phyloP scores from a whole-genome alignment of 2,797 vertebrate genomes.

The Poecilia gillii region DNA sequence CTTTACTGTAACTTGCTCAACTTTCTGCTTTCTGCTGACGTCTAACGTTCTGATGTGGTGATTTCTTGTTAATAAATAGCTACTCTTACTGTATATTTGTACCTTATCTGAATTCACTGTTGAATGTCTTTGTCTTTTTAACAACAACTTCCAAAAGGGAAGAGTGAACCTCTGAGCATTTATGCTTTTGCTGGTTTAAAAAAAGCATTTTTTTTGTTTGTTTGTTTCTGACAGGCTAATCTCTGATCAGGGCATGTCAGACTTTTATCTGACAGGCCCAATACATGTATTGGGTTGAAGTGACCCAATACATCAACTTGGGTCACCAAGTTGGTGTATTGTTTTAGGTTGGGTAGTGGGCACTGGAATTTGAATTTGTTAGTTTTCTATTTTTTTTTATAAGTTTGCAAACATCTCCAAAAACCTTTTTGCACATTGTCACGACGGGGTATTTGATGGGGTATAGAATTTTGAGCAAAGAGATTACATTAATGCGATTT shows the following conservation, averaged over 20 bases:
- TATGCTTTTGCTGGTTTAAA: background rate
- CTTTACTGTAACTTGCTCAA: background rate
- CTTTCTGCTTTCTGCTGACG: background rate
- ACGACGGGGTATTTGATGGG: background rate
- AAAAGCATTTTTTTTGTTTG: background rate
- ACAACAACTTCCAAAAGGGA: background rate
- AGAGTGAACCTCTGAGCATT: background rate
- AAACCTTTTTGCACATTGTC: background rate
- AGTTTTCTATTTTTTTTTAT: background rate
- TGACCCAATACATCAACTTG: background rate
- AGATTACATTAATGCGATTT: background rate
- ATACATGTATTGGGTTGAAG: no score
- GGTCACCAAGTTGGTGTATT: background rate
- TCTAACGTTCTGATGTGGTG: background rate
- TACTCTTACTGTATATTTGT: background rate
- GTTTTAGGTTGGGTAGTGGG: background rate
- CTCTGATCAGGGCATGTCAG: background rate
- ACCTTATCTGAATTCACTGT: background rate
- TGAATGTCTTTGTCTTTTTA: background rate
- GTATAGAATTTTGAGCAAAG: background rate
- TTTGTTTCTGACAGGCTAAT: background rate
- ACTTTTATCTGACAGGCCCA: background rate
- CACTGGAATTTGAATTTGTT: background rate
- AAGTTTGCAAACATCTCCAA: background rate
- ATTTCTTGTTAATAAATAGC: background rate